Evolutionary conservation across 2,888 invertebrate genomes (phyloP), one percentile per base, ranked within the genome.

Genomic region (Orchesellides sinensis): DNA sequence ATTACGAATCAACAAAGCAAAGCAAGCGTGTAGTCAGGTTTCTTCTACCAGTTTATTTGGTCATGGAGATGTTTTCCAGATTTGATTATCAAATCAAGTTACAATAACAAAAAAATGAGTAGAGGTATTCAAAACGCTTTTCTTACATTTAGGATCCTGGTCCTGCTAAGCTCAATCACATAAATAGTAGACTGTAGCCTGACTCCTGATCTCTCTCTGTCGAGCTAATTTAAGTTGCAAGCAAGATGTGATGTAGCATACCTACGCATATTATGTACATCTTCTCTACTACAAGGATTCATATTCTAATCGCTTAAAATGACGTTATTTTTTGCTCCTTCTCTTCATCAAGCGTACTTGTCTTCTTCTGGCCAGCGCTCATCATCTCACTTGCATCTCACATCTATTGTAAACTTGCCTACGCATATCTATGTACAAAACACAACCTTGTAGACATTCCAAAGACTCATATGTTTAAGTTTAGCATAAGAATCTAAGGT

Each of bases 21-120:
- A 40, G n/a, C 14, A 40, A 40, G 40, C 40, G n/a, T 40, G 40
- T 10, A 40, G 40, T n/a, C n/a, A 40, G n/a, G n/a, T 17, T n/a
- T 49, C 63, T 19, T 23, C 25, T 27, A 66, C 45, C 23, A 47
- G 47, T 66, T 66, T 72, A 56, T 72, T 72, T 72, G 40, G 21
- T 12, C 45, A 35, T 59, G 70, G 40, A 72, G 56, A 59, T 72
- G 40, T 72, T 59, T 56, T 72, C 59, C 70, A 59, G 56, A 72
- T 72, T 72, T 47, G 47, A 70, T 23, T 69, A 69, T 52, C 45
- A 72, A 29, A 56, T 59, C 70, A 59, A 45, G 56, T 14, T 10
- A 32, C 32, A 45, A 68, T 19, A 40, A 35, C 56, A 56, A 29
- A 21, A 25, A 56, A n/a, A 54, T 29, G 54, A 19, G n/a, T n/a